These are phyloP conservation scores for Acromyrmex echinatior DNA, from an alignment of 1,140 invertebrate species.

Conservation along the genomic window DNA sequence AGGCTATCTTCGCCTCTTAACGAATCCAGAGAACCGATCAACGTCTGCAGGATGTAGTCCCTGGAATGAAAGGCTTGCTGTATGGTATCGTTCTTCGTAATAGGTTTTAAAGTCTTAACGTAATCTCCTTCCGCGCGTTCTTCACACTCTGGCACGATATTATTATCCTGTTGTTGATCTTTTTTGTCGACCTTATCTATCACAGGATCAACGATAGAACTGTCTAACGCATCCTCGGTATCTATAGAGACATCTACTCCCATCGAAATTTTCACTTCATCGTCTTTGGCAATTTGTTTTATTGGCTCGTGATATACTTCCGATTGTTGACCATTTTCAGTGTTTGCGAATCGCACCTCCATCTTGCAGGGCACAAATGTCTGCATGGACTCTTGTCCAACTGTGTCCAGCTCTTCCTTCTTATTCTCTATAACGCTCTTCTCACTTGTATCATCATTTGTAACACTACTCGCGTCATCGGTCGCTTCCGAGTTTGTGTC, in stretches of 20 bases:
- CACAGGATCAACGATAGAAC: not conserved
- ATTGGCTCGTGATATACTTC: constrained; percentile 59
- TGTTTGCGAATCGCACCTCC: constrained; percentile 74
- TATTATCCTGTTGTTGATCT: constrained; percentile 32
- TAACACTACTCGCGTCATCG: constrained; percentile 74
- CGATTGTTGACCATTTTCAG: constrained; percentile 62
- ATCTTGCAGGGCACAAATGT: constrained; percentile 58
- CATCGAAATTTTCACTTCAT: not conserved
- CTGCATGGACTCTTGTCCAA: constrained; percentile 44
- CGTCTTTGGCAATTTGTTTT: constrained; percentile 59
- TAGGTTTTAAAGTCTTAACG: constrained; percentile 79
- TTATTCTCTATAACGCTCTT: constrained; percentile 76
- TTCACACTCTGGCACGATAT: constrained; percentile 42
- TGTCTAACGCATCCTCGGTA: not conserved
- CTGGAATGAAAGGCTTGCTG: constrained; percentile 65
- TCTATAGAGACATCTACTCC: not conserved
- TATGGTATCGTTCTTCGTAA: constrained; percentile 60
- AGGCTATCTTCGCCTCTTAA: constrained; percentile 72
- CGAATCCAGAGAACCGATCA: constrained; percentile 77
- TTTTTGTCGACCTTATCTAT: constrained; percentile 25
- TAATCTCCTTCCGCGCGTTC: constrained; percentile 78
- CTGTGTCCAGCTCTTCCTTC: constrained; percentile 45
- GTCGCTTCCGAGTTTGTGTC: constrained; percentile 73
- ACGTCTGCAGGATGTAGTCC: constrained; percentile 78
- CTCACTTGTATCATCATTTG: constrained; percentile 70